Percentiles rank a stretch among this genome's conserved stretches.
Evolutionary conservation across 2,797 vertebrate genomes (phyloP).

Genomic region (Sebastolobus alascanus): DNA sequence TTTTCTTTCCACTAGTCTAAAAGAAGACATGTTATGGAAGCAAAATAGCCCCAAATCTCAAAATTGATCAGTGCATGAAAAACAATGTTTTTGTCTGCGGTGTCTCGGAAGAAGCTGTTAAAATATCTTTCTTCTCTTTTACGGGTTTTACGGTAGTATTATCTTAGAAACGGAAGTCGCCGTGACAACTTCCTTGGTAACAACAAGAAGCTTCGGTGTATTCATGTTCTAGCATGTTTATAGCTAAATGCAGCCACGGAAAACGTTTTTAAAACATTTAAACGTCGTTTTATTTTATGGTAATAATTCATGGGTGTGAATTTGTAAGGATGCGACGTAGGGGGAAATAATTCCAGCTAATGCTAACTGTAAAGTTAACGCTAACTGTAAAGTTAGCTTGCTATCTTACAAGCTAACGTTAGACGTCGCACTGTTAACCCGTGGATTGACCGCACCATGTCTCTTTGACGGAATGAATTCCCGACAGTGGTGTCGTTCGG

Average conservation of each 20-base stretch:
- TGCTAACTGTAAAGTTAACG: background rate
- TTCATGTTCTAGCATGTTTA: background rate
- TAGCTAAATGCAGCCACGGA: background rate
- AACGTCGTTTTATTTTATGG: background rate
- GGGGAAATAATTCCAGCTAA: background rate
- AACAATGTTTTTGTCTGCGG: background rate
- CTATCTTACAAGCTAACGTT: background rate
- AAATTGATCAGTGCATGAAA: background rate
- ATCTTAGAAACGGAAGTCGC: slow-evolving; percentile 64
- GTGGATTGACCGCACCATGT: slow-evolving; percentile 1
- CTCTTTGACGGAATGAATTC: slow-evolving; percentile 58
- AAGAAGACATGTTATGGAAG: background rate
- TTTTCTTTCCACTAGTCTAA: background rate
- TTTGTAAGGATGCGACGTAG: background rate
- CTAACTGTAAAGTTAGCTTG: background rate
- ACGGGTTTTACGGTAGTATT: slow-evolving; percentile 56
- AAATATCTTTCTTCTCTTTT: background rate
- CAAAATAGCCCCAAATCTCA: too few relatives aligned
- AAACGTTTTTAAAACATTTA: background rate
- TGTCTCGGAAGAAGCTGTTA: background rate
- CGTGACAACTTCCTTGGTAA: slow-evolving; percentile 75
- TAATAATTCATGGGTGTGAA: background rate
- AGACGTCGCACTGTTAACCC: background rate
- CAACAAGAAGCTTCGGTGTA: slow-evolving; percentile 38
- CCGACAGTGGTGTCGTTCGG: slow-evolving; percentile 1